Base-by-base conservation (phyloP, 1,140 invertebrate genomes). In the Gryon sp. region DNA sequence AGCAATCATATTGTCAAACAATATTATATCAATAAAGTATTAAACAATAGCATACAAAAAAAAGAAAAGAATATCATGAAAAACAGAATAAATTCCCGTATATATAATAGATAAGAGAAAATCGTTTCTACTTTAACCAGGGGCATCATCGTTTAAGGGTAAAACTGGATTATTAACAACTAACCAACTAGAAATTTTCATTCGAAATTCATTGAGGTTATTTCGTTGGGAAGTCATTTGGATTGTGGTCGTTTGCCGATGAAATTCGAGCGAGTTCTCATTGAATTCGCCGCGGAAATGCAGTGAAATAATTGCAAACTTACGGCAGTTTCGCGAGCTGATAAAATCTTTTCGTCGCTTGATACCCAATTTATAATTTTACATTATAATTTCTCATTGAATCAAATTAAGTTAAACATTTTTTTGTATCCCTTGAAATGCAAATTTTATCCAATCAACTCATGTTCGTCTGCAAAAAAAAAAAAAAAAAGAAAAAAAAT, bases 101-200 rank as follows among this genome's bases (percentile, higher is more conserved):
- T 9, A 9, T 7, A 9, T 9, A 9, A 30, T n/a, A 5, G 11
- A 52, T n/a, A 11, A 22, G 5, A 24, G 11, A 15, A 38, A 36
- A 36, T 2, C 12, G n/a, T 15, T 15, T 8, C 15, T 32, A 52
- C 11, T 22, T 3, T 14, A 2, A 32, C 3, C 6, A 30, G 24
- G 2, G 20, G 3, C 30, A 34, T 40, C 60, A 34, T 65, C 34
- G 34, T 43, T 52, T 65, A 43, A 65, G 19, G 28, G 34, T n/a
- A 26, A 40, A 48, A 52, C 48, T 65, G 41, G 50, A 59, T 69
- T 59, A 69, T 59, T 69, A 50, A 50, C 52, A 59, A 59, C 65
- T 69, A 59, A 69, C 65, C 34, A 69, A 59, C 53, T 69, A 69
- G 52, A 59, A 69, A 69, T 59, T 57, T 69, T 59, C 53, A 60